These are phyloP conservation scores for Acleris literana DNA, from an alignment of 2,888 invertebrate species.

Conservation along the genomic window DNA sequence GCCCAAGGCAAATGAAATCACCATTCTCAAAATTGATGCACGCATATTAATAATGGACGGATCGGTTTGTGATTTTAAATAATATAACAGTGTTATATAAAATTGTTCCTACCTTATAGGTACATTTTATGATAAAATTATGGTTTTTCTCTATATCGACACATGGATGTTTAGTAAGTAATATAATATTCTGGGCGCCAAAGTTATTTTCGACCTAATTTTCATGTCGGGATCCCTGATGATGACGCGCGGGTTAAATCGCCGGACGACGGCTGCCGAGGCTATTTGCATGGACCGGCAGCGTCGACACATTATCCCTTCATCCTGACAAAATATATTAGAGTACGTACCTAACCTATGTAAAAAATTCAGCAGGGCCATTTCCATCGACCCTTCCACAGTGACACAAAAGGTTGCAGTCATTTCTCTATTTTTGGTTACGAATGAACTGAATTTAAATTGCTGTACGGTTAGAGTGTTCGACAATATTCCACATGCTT, in stretches of 20 bases:
- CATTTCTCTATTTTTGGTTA: conserved; percentile 29
- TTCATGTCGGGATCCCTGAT: conserved; percentile 48
- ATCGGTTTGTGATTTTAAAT: too few species aligned
- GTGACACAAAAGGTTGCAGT: conserved; percentile 42
- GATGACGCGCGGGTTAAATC: conserved; percentile 50
- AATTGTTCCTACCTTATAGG: too few species aligned
- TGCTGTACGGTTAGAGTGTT: too few species aligned
- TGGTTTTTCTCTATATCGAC: too few species aligned
- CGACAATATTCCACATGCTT: too few species aligned
- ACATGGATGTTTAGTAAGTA: neutral
- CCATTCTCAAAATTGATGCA: conserved; percentile 32
- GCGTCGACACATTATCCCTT: conserved; percentile 63
- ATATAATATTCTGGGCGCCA: conserved; percentile 24
- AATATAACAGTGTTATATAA: too few species aligned
- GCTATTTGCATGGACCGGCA: conserved; percentile 61
- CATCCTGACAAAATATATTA: conserved; percentile 58
- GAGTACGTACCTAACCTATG: conserved; percentile 38
- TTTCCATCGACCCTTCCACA: conserved; percentile 54
- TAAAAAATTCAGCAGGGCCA: conserved; percentile 48
- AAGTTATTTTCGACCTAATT: conserved; percentile 46
- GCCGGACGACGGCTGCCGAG: conserved; percentile 45
- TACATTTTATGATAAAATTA: too few species aligned
- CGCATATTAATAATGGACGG: conserved; percentile 7
- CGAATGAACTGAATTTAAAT: neutral
- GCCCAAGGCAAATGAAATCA: conserved; percentile 34